Evolutionary conservation across 2,113 vertebrate species (phyloP).

Genomic region (Platichthys stellatus): DNA sequence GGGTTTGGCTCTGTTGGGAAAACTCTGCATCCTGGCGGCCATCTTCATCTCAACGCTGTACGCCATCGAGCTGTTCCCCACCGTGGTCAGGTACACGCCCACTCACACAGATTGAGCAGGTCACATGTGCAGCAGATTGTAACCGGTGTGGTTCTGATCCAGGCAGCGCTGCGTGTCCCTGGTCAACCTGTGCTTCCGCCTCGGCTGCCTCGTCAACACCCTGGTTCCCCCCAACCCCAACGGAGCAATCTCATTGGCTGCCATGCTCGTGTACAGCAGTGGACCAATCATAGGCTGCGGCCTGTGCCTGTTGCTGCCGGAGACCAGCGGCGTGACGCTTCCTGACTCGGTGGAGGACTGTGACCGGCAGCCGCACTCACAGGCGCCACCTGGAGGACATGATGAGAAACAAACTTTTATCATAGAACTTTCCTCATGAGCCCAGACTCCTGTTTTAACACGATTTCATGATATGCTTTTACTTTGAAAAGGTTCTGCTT

Average conservation of each 20-base stretch:
- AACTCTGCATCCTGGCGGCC: constrained; percentile 77
- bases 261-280: constrained; percentile 78
- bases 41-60: constrained; percentile 75
- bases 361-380: constrained; percentile 49
- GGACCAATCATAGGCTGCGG: constrained; percentile 75
- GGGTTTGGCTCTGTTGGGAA: constrained; percentile 78
- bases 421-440: too few relatives aligned
- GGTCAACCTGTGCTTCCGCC: constrained; percentile 73
- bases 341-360: constrained; percentile 80
- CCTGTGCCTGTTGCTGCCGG: constrained; percentile 77
- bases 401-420: constrained; percentile 38
- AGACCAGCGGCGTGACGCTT: constrained; percentile 75
- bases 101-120: not conserved
- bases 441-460: too few relatives aligned
- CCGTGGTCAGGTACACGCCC: constrained; percentile 73
- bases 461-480: too few relatives aligned
- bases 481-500: too few relatives aligned
- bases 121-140: not conserved
- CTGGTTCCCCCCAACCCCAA: constrained; percentile 45
- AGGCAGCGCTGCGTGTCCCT: constrained; percentile 79
- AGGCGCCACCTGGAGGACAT: constrained; percentile 17
- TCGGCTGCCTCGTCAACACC: constrained; percentile 74
- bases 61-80: constrained; percentile 82
- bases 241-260: constrained; percentile 71
- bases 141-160: not conserved